Evolutionary conservation across 2,113 vertebrate species (phyloP).

Genomic region (Noctilio leporinus): DNA sequence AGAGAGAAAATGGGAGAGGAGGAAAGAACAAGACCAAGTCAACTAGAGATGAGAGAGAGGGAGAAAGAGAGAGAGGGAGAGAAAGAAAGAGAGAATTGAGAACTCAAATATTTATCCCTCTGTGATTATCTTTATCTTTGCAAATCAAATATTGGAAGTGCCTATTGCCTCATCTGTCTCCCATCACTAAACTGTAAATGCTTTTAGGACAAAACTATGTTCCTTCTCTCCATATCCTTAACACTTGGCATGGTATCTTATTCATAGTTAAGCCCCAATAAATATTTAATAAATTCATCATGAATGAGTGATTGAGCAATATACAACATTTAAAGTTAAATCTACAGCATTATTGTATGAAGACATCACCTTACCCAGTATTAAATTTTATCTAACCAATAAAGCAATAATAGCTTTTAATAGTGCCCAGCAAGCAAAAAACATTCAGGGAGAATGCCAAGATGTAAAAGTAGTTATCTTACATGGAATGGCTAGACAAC

Average conservation of each 20-base stretch:
- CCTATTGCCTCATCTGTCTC: background rate
- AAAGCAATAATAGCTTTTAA: slow-evolving; percentile 14
- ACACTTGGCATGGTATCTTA: background rate
- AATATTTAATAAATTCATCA: background rate
- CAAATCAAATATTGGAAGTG: background rate
- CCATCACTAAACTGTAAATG: background rate
- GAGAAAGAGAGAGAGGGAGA: fast-evolving
- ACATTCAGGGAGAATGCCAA: slow-evolving; percentile 40
- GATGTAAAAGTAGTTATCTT: slow-evolving; percentile 45
- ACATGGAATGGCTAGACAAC: slow-evolving; percentile 46
- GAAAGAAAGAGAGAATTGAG: background rate
- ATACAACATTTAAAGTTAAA: background rate
- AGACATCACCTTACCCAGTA: background rate
- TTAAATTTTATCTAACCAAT: background rate
- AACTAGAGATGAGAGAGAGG: background rate
- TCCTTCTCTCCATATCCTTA: background rate
- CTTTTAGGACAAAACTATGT: background rate
- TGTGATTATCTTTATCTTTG: background rate
- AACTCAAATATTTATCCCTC: background rate
- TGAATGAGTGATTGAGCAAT: background rate
- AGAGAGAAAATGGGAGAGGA: background rate
- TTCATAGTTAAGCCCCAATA: background rate
- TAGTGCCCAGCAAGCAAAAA: background rate
- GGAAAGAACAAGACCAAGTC: background rate
- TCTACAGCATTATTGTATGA: background rate